These are phyloP conservation scores for Erebia aethiops DNA, from an alignment of 2,888 invertebrate species.

Conservation along the genomic window DNA sequence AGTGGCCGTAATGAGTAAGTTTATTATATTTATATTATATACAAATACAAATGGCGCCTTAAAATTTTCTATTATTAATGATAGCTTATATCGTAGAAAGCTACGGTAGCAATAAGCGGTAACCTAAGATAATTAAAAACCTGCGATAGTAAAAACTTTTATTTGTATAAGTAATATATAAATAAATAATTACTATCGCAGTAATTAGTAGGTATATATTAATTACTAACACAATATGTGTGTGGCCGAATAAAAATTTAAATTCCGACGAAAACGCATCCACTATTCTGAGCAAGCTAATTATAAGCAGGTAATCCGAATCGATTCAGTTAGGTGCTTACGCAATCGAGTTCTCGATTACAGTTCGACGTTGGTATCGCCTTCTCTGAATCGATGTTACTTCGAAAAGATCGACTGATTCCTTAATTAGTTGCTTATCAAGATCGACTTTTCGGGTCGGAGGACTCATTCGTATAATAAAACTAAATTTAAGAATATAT, in stretches of 20 bases:
- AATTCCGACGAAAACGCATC: constrained; percentile 59
- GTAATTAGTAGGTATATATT: too few species aligned
- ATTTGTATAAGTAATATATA: too few species aligned
- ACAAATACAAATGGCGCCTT: too few species aligned
- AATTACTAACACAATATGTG: constrained; percentile 52
- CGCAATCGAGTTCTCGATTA: constrained; percentile 71
- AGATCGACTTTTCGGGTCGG: constrained; percentile 42
- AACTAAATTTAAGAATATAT: constrained; percentile 36
- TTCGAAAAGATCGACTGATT: constrained; percentile 46
- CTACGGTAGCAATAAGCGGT: too few species aligned
- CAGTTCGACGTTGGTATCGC: constrained; percentile 61
- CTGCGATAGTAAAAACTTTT: too few species aligned
- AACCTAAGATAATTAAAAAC: too few species aligned
- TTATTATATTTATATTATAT: too few species aligned
- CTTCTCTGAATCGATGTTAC: constrained; percentile 45
- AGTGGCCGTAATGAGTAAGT: too few species aligned
- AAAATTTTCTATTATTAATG: too few species aligned
- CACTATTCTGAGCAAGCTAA: constrained; percentile 67
- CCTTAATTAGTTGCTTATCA: constrained; percentile 52
- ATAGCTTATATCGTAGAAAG: too few species aligned
- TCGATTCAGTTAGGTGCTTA: constrained; percentile 75
- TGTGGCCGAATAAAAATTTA: constrained; percentile 49
- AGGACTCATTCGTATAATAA: constrained; percentile 39
- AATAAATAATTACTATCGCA: too few species aligned
- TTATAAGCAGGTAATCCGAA: constrained; percentile 70